Percentiles rank a stretch among this genome's conserved stretches.
Evolutionary conservation across 2,113 vertebrate species (phyloP).

Genomic region (Cervus canadensis): DNA sequence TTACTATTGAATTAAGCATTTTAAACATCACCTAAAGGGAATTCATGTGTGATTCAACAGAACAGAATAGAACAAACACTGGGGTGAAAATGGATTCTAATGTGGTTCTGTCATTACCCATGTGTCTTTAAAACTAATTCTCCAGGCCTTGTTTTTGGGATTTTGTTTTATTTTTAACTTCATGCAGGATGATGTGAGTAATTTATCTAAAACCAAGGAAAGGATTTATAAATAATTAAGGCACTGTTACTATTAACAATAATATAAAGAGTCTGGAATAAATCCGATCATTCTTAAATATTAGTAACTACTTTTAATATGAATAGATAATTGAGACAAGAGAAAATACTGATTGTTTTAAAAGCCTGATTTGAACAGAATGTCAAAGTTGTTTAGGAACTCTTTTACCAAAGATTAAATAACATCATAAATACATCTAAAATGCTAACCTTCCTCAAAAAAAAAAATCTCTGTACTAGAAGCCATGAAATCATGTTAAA

Average conservation of each 20-base stretch:
- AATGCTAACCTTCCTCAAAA: background rate
- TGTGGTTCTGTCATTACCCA: background rate
- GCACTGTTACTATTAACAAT: background rate
- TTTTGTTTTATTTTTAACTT: background rate
- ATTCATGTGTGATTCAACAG: background rate
- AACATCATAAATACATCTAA: background rate
- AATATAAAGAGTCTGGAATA: background rate
- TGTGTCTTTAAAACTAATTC: background rate
- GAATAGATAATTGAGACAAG: background rate
- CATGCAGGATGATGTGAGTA: background rate
- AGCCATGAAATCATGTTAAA: background rate
- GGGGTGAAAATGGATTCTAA: background rate
- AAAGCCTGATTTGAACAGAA: background rate
- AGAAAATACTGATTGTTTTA: background rate
- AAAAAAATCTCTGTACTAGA: background rate
- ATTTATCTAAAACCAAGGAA: background rate
- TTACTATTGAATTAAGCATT: background rate
- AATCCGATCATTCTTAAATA: background rate
- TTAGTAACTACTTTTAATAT: background rate
- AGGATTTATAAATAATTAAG: background rate
- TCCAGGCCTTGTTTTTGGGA: background rate
- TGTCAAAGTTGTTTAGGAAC: background rate
- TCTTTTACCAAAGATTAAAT: background rate
- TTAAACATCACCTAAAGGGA: background rate
- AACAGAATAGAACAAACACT: background rate